Conservation (phyloP, 2,113 vertebrate species). For the Equus przewalskii region DNA sequence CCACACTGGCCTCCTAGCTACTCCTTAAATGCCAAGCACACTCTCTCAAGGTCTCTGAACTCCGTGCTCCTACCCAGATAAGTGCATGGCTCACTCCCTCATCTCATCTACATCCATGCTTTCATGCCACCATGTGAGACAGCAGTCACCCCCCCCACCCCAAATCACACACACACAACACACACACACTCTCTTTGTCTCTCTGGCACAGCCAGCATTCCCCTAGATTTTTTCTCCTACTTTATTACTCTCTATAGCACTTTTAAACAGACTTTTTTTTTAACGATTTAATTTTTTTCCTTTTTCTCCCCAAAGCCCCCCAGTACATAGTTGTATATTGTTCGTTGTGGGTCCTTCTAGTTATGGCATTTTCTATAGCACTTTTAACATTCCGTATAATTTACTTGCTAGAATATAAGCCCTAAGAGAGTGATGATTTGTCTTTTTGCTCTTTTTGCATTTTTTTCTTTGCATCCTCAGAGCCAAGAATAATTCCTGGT, state of each 20-base stretch:
- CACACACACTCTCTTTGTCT: not conserved
- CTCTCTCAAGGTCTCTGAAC: not conserved
- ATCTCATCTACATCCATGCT: not conserved
- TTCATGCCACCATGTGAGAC: not conserved
- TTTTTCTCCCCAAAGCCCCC: too few relatives aligned
- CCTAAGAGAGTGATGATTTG: not conserved
- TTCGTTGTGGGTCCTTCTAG: too few relatives aligned
- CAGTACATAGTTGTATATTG: too few relatives aligned
- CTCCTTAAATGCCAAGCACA: not conserved
- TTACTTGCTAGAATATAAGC: not conserved
- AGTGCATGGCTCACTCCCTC: not conserved
- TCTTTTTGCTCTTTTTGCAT: fast-evolving
- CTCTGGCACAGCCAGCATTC: not conserved
- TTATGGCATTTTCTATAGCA: not conserved
- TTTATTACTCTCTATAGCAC: not conserved
- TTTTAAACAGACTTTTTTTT: not conserved
- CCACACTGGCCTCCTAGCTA: not conserved
- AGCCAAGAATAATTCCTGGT: not conserved
- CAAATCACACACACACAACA: not conserved
- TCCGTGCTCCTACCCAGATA: not conserved
- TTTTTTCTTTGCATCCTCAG: not conserved
- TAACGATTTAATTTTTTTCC: too few relatives aligned
- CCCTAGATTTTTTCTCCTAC: not conserved
- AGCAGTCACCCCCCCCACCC: not conserved
- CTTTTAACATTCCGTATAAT: not conserved